Percentiles rank a stretch among this genome's conserved stretches.
Conservation (phyloP, 2,888 invertebrate genomes). For the Oscheius sp. region DNA sequence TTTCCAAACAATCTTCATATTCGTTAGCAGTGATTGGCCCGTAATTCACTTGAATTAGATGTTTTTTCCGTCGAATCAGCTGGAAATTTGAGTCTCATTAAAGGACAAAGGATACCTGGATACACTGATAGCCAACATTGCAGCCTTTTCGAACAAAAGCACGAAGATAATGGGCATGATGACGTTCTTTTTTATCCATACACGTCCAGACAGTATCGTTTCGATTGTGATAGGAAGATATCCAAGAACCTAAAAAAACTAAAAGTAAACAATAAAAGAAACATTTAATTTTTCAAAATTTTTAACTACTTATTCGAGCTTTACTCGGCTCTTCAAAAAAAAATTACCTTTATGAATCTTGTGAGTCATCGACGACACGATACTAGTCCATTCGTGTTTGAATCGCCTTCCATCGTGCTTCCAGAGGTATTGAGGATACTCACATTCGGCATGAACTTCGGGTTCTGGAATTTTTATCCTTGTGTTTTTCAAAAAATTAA, state of each 20-base stretch:
- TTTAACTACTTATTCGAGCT: background rate
- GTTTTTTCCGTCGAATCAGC: conserved; percentile 22
- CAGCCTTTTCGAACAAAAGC: conserved; percentile 47
- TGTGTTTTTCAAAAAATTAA: background rate
- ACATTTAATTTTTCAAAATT: background rate
- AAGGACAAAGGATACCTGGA: conserved; percentile 26
- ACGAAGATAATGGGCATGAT: conserved; percentile 30
- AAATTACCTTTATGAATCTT: conserved; percentile 23
- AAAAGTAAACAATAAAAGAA: background rate
- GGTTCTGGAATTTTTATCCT: conserved; percentile 17
- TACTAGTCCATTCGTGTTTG: conserved; percentile 38
- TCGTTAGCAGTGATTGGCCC: conserved; percentile 34
- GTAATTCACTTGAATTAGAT: conserved; percentile 19
- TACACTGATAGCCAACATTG: conserved; percentile 47
- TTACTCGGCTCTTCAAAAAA: background rate
- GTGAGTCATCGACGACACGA: conserved; percentile 38
- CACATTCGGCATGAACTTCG: conserved; percentile 14
- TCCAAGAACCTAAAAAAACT: conserved; percentile 34
- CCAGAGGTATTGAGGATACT: conserved; percentile 28
- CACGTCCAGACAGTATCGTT: conserved; percentile 49
- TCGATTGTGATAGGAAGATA: conserved; percentile 34
- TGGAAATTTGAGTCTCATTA: conserved; percentile 1
- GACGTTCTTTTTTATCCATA: conserved; percentile 33
- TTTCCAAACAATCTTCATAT: conserved; percentile 41
- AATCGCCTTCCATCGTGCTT: conserved; percentile 12